phyloP scores from a whole-genome alignment of 1,140 invertebrate species.

The Drosophila ogumai region DNA sequence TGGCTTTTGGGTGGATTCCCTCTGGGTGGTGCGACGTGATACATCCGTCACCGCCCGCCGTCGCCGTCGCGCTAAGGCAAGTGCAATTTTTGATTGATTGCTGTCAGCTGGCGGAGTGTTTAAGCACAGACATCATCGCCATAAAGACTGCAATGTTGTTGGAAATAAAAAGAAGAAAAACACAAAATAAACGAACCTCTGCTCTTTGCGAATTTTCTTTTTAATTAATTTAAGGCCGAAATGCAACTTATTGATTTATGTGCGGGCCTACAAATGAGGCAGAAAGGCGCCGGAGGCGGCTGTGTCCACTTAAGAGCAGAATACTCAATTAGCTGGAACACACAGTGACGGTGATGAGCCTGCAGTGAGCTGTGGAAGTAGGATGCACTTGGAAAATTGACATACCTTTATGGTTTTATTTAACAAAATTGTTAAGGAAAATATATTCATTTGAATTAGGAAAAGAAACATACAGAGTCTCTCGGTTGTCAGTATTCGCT shows the following conservation, averaged over 20 bases:
- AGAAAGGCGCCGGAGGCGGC: slow-evolving; percentile 52
- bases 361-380: neutral
- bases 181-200: neutral
- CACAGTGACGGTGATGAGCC: slow-evolving; percentile 18
- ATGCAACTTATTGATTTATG: slow-evolving; percentile 80
- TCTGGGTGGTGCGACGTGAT: slow-evolving; percentile 37
- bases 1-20: slow-evolving; percentile 4
- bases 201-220: slow-evolving; percentile 28
- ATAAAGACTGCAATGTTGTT: slow-evolving; percentile 27
- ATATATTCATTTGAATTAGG: neutral
- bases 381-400: neutral
- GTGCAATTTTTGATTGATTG: slow-evolving; percentile 61
- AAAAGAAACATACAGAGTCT: neutral
- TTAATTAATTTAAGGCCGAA: slow-evolving; percentile 76
- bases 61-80: slow-evolving; percentile 43
- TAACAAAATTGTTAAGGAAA: neutral
- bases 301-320: slow-evolving; percentile 70
- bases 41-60: slow-evolving; percentile 33
- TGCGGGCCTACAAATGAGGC: slow-evolving; percentile 57
- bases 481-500: neutral
- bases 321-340: slow-evolving; percentile 75
- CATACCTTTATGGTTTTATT: neutral
- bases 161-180: neutral
- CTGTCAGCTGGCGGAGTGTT: slow-evolving; percentile 39
- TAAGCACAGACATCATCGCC: slow-evolving; percentile 38